These are phyloP conservation scores for Pteruthius melanotis DNA, from an alignment of 2,113 vertebrate species.

Conservation along the genomic window DNA sequence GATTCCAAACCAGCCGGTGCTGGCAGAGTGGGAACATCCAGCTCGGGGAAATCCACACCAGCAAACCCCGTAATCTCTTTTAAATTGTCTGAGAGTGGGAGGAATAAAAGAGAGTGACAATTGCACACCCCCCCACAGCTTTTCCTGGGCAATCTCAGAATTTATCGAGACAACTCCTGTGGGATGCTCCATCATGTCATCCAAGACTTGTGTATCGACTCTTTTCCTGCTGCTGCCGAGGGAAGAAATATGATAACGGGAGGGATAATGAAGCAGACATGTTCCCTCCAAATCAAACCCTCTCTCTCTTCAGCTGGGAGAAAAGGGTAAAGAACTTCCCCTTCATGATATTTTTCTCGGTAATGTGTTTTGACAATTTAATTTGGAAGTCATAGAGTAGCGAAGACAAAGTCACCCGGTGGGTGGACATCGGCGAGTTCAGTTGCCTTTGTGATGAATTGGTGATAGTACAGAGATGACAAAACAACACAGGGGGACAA, in stretches of 20 bases:
- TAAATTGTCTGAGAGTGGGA: slow-evolving; percentile 15
- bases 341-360: background rate
- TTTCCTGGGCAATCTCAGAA: slow-evolving; percentile 19
- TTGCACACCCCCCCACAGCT: background rate
- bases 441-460: slow-evolving; percentile 65
- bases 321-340: slow-evolving; percentile 47
- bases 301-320: background rate
- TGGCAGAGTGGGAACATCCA: background rate
- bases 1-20: background rate
- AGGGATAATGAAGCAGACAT: slow-evolving; percentile 48
- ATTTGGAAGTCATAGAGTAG: slow-evolving; percentile 63
- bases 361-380: slow-evolving; percentile 70
- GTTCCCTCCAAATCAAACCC: slow-evolving; percentile 14
- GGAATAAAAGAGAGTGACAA: slow-evolving; percentile 38
- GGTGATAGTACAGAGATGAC: slow-evolving; percentile 60
- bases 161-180: slow-evolving; percentile 13
- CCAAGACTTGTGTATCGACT: background rate
- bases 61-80: background rate
- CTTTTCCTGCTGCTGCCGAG: background rate
- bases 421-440: slow-evolving; percentile 57
- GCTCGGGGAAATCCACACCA: background rate
- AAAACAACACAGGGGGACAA: slow-evolving; percentile 60
- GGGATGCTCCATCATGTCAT: slow-evolving; percentile 35
- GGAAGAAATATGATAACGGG: slow-evolving; percentile 11
- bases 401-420: slow-evolving; percentile 55